phyloP scores from a whole-genome alignment of 2,113 vertebrate species.

The Mesocricetus auratus region DNA sequence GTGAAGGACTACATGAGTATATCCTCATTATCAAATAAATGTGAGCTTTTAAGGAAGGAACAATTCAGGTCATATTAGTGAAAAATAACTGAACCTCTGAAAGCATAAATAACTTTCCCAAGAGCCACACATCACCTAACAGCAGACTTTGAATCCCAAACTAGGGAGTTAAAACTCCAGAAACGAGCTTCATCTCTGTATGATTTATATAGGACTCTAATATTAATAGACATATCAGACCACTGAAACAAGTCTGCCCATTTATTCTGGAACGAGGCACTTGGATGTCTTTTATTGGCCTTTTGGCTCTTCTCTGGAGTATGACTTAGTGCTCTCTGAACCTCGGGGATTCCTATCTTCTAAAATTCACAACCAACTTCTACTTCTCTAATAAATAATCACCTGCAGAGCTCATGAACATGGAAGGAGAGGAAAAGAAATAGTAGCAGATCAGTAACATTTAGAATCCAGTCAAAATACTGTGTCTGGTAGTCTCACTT shows the following conservation, averaged over 20 bases:
- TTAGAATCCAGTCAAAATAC: slow-evolving; percentile 20
- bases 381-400: slow-evolving; percentile 12
- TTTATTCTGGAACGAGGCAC: slow-evolving; percentile 2
- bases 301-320: slow-evolving; percentile 45
- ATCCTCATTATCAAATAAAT: slow-evolving; percentile 32
- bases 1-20: neutral
- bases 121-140: neutral
- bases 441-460: neutral
- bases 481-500: neutral
- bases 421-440: neutral
- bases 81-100: slow-evolving; percentile 30
- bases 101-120: slow-evolving; percentile 23
- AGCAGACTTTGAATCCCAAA: slow-evolving; percentile 9
- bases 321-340: slow-evolving; percentile 11
- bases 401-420: neutral
- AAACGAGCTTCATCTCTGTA: slow-evolving; percentile 15
- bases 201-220: neutral
- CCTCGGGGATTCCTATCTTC: slow-evolving; percentile 26
- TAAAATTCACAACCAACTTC: slow-evolving; percentile 45
- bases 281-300: slow-evolving; percentile 39
- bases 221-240: slow-evolving; percentile 7
- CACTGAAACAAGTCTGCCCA: neutral
- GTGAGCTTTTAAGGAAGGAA: slow-evolving; percentile 5
- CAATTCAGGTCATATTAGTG: slow-evolving; percentile 39
- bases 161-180: neutral